Percentiles rank a stretch among this genome's conserved stretches.
Conservation (phyloP, 2,113 vertebrate genomes). For the Capricornis sumatraensis region DNA sequence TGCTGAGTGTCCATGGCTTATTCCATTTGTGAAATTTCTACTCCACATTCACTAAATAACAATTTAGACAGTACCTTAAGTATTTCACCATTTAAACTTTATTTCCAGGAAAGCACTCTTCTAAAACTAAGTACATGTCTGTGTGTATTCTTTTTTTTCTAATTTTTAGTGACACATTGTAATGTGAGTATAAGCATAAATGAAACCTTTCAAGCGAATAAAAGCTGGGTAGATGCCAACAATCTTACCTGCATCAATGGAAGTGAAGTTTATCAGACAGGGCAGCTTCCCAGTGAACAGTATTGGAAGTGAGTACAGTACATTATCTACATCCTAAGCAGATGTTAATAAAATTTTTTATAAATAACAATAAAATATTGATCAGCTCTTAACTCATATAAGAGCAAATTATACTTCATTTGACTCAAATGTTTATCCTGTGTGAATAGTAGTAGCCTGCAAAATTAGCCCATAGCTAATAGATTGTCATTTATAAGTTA, state of each 20-base stretch:
- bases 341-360: background rate
- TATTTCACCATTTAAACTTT: background rate
- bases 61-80: constrained; percentile 2
- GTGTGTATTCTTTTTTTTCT: background rate
- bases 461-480: background rate
- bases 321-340: background rate
- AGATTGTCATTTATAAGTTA: background rate
- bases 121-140: constrained; percentile 11
- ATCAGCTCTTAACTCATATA: background rate
- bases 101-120: background rate
- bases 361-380: background rate
- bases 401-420: background rate
- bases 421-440: background rate
- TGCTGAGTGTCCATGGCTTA: background rate
- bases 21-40: background rate
- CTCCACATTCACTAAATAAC: background rate
- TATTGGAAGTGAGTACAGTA: constrained; percentile 93
- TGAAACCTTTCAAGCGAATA: constrained; percentile 69
- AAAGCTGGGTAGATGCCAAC: constrained; percentile 54
- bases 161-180: constrained; percentile 78
- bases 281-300: constrained; percentile 89
- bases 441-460: background rate
- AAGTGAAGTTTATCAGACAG: constrained; percentile 68
- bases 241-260: constrained; percentile 81
- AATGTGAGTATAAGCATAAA: constrained; percentile 61